A percentile compares a stretch with the other conserved stretches of the same genome.
phyloP scores from a whole-genome alignment of 2,797 vertebrate species.

The Sebastes baramenuke region DNA sequence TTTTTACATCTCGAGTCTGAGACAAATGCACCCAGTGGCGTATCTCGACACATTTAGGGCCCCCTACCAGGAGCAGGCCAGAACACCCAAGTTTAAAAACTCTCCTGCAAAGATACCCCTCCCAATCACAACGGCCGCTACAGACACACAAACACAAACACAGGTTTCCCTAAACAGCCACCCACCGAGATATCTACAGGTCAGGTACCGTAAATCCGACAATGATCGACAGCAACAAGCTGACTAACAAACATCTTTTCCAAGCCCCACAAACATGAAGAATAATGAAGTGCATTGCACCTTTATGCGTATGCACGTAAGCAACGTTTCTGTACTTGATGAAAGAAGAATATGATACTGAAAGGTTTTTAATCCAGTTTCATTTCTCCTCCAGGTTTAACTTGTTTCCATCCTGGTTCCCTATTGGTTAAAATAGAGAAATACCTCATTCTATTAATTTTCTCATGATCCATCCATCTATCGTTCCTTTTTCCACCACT shows the following conservation, averaged over 20 bases:
- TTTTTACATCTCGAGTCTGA: conserved; percentile 29
- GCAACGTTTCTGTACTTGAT: not conserved
- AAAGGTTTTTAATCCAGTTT: not conserved
- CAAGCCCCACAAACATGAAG: conserved; percentile 6
- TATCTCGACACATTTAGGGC: conserved; percentile 47
- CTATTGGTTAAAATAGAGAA: not conserved
- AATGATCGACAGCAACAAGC: conserved; percentile 7
- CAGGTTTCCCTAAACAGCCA: conserved; percentile 57
- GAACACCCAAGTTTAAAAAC: conserved; percentile 69
- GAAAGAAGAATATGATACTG: not conserved
- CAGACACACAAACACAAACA: conserved; percentile 40
- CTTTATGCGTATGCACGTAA: not conserved
- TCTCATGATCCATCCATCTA: not conserved
- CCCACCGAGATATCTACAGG: conserved; percentile 59
- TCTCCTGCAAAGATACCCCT: conserved; percentile 24
- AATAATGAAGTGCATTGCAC: not conserved
- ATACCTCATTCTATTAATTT: not conserved
- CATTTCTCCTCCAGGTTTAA: not conserved
- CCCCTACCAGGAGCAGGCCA: conserved; percentile 36
- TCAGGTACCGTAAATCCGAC: conserved; percentile 53
- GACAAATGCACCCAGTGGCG: conserved; percentile 40
- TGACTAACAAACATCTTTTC: conserved; percentile 7
- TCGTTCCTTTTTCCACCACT: not conserved
- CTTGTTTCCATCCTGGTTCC: not conserved
- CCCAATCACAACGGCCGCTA: conserved; percentile 6